phyloP scores from a whole-genome alignment of 2,797 vertebrate genomes.

The Enteromius treurensis region DNA sequence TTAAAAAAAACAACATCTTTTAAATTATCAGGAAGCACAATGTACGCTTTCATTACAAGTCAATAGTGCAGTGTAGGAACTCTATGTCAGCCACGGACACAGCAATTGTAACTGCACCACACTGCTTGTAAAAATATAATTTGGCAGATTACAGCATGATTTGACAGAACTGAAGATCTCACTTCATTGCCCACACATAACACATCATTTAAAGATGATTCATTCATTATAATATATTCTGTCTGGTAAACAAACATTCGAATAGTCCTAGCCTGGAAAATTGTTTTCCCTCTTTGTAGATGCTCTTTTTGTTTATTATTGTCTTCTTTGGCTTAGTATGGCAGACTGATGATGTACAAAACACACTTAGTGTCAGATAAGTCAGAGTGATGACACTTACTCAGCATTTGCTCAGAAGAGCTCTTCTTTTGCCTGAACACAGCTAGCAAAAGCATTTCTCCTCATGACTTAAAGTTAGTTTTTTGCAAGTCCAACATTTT shows the following conservation, averaged over 20 bases:
- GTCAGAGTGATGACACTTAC: slow-evolving; percentile 8
- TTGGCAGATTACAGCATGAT: slow-evolving; percentile 11
- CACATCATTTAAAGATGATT: slow-evolving; percentile 9
- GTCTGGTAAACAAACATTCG: slow-evolving; percentile 3
- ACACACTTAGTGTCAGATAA: slow-evolving; percentile 14
- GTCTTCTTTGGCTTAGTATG: slow-evolving; percentile 9
- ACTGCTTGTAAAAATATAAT: background rate
- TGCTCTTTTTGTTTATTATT: slow-evolving; percentile 8
- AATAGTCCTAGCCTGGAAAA: background rate
- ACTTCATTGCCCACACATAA: slow-evolving; percentile 6
- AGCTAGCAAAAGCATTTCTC: slow-evolving; percentile 15
- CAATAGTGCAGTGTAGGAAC: background rate
- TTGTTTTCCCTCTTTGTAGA: background rate
- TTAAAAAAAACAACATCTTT: slow-evolving; percentile 23
- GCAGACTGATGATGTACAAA: background rate
- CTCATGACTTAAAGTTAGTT: background rate
- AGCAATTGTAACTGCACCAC: background rate
- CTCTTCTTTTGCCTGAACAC: background rate
- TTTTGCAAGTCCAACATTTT: background rate
- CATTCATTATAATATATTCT: slow-evolving; percentile 1
- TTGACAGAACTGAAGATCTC: slow-evolving; percentile 15
- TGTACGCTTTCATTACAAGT: slow-evolving; percentile 13
- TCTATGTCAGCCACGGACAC: background rate
- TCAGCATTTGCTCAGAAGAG: slow-evolving; percentile 25
- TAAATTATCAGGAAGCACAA: slow-evolving; percentile 3